phyloP scores from a whole-genome alignment of 2,888 invertebrate species.

The Aphidius colemani region DNA sequence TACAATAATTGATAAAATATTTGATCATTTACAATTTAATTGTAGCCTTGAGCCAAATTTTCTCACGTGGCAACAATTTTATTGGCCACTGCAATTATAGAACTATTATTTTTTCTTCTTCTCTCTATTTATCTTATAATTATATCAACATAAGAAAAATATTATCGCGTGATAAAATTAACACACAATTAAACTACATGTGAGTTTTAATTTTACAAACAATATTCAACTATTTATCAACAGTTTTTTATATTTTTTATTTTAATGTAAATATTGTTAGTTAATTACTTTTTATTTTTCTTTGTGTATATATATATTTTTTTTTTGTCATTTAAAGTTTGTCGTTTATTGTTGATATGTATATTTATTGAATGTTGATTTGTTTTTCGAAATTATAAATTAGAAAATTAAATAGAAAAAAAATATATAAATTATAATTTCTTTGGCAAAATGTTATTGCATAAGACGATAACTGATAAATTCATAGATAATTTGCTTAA shows the following conservation, averaged over 20 bases:
- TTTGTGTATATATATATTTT: not conserved
- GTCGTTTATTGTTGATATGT: too few relatives aligned
- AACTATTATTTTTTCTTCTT: constrained; percentile 1
- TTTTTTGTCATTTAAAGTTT: too few relatives aligned
- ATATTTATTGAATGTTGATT: too few relatives aligned
- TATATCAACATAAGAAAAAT: too few relatives aligned
- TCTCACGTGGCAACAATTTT: constrained; percentile 7
- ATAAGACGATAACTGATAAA: too few relatives aligned
- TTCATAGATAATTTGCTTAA: too few relatives aligned
- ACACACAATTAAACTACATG: constrained; percentile 8
- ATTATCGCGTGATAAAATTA: not conserved
- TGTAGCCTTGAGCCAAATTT: constrained; percentile 20
- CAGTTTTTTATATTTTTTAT: not conserved
- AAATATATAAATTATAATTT: too few relatives aligned
- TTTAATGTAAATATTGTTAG: constrained; percentile 10
- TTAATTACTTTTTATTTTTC: not conserved
- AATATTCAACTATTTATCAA: constrained; percentile 1
- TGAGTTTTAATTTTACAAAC: not conserved
- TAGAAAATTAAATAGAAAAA: too few relatives aligned
- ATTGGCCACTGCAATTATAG: not conserved
- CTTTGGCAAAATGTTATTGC: too few relatives aligned
- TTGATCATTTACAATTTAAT: constrained; percentile 14
- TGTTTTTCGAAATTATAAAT: too few relatives aligned
- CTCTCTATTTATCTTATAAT: not conserved
- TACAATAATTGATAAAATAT: not conserved